phyloP scores from a whole-genome alignment of 2,888 invertebrate genomes.

The Drosophila peninsularis region DNA sequence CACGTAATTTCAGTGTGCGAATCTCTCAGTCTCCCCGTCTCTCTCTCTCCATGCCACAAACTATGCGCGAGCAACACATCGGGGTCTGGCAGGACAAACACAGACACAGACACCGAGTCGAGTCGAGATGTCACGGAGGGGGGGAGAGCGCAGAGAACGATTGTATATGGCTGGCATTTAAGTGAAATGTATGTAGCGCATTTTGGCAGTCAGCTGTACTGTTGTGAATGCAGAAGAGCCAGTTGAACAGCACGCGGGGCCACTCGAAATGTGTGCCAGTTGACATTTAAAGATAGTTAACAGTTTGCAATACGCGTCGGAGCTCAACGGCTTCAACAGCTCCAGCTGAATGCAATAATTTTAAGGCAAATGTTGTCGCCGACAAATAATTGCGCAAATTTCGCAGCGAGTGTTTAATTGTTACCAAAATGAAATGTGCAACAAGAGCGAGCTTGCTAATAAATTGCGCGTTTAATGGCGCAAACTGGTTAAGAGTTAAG shows the following conservation, averaged over 20 bases:
- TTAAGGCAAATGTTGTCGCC: constrained; percentile 13
- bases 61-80: constrained; percentile 15
- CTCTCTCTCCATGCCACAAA: constrained; percentile 20
- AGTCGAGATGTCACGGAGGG: background rate
- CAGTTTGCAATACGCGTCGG: constrained; percentile 48
- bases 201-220: constrained; percentile 47
- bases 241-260: constrained; percentile 25
- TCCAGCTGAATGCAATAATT: constrained; percentile 20
- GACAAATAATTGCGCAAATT: constrained; percentile 28
- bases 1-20: constrained; percentile 71
- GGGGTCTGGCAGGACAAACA: constrained; percentile 1
- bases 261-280: constrained; percentile 64
- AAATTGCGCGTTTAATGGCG: constrained; percentile 13
- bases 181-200: constrained; percentile 75
- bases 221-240: constrained; percentile 9
- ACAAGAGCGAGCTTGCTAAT: constrained; percentile 14
- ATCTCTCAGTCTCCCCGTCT: background rate
- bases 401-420: constrained; percentile 25
- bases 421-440: constrained; percentile 6
- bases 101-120: constrained; percentile 4
- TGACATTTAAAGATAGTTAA: constrained; percentile 76
- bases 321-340: constrained; percentile 6
- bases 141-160: constrained; percentile 35
- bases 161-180: constrained; percentile 79
- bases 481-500: background rate